A percentile compares a stretch with the other conserved stretches of the same genome.
Conservation (phyloP, 2,888 invertebrate genomes). For the Machimus rusticus region DNA sequence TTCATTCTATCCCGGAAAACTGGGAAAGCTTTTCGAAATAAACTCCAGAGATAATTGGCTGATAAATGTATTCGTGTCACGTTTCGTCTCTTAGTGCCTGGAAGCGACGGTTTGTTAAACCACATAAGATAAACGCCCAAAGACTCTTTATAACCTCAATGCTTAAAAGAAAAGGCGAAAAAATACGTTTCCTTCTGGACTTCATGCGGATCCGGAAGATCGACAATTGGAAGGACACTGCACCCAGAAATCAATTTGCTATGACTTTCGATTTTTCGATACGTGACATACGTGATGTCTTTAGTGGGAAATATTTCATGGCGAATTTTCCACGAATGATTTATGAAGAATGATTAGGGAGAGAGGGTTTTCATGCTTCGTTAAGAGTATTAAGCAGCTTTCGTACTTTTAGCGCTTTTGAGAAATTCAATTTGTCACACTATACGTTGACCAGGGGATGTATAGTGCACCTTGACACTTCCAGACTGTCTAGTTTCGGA, state of each 20-base stretch:
- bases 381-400: background rate
- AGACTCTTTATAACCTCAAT: background rate
- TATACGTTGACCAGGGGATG: background rate
- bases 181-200: background rate
- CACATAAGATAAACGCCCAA: background rate
- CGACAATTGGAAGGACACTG: background rate
- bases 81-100: background rate
- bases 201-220: background rate
- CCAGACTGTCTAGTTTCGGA: too few species aligned
- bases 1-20: background rate
- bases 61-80: background rate
- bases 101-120: background rate
- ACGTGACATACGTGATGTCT: background rate
- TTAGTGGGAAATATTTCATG: background rate
- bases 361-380: background rate
- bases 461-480: too few species aligned
- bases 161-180: background rate
- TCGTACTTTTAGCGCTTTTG: background rate
- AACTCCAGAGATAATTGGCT: background rate
- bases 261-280: background rate
- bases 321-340: background rate
- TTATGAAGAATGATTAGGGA: background rate
- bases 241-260: background rate
- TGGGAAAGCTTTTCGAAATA: background rate
- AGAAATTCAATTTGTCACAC: background rate